Evolutionary conservation across 2,888 invertebrate genomes (phyloP), one percentile per base, ranked within the genome.

Genomic region (Dynastes grantii): DNA sequence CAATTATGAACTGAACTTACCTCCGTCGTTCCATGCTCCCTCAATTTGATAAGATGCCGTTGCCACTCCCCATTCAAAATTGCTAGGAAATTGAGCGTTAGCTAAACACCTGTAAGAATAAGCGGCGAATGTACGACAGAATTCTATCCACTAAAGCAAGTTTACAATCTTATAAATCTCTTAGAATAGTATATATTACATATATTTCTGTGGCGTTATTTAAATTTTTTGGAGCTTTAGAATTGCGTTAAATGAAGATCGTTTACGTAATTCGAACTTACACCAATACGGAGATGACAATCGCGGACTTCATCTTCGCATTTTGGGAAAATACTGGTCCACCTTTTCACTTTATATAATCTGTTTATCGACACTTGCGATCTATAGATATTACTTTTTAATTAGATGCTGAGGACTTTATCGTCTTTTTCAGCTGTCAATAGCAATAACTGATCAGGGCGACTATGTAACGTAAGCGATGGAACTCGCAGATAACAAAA

Each of bases 41-140:
- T 85, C 85, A 16, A 85, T 81, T 80, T 85, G 85, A 76, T 84
- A 85, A 6, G 85, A 75, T 2, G 85, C 81, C 11, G 93, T 87
- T 0, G 89, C 83, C 45, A 83, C 85, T 0, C 87, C 87, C 80
- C 87, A 86, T 81, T 85, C 81, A 73, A 87, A 86, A 61, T 83
- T 81, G n/a, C 73, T 37, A 1, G 87, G 87, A 80, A 86, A 84
- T 76, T 79, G n/a, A 27, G 68, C 49, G 2, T 68, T 49, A 1
- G 27, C 61, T 27, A 29, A 61, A 61, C 29, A 61, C 3, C 61
- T 61, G 55, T 13, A 61, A 61, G 29, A 61, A 27, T 13, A 29
- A 29, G 32, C 32, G 32, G 2, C 2, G 5, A 37, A 37, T 37
- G 4, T 37, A 2, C 32, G 32, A 5, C 5, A 37, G 32, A 37